Percentiles rank a stretch among this genome's conserved stretches.
Conservation (phyloP, 2,797 vertebrate genomes). For the Acrossocheilus wenchowensis region DNA sequence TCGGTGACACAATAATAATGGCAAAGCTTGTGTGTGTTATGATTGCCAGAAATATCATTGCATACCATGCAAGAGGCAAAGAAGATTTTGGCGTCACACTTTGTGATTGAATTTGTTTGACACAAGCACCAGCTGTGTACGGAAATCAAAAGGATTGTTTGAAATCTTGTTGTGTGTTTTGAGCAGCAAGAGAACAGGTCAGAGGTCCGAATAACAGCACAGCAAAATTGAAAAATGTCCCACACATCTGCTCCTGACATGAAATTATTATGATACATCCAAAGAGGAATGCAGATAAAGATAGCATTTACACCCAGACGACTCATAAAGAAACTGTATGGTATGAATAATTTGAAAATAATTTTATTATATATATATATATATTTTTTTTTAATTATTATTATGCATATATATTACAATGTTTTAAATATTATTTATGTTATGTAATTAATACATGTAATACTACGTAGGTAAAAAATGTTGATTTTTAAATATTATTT, state of each 20-base stretch:
- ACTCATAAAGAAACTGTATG: background rate
- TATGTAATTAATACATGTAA: background rate
- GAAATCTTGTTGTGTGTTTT: slow-evolving; percentile 6
- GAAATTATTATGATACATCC: slow-evolving; percentile 6
- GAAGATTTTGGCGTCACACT: slow-evolving; percentile 3
- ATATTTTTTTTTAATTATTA: background rate
- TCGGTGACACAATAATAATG: slow-evolving; percentile 28
- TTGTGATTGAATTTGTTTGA: slow-evolving; percentile 14
- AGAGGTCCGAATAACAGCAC: slow-evolving; percentile 12
- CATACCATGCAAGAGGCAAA: background rate
- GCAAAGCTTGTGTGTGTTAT: background rate
- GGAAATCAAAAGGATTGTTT: slow-evolving; percentile 27
- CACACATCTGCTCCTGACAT: slow-evolving; percentile 20
- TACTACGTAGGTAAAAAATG: background rate
- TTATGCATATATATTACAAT: too few species aligned
- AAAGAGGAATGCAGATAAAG: slow-evolving; percentile 4
- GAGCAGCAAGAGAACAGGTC: slow-evolving; percentile 12
- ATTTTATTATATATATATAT: background rate
- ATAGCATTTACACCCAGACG: background rate
- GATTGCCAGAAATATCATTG: background rate
- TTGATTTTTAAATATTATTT: background rate
- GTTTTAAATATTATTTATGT: background rate
- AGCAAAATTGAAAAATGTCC: slow-evolving; percentile 27
- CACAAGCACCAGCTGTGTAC: background rate
- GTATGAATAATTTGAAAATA: background rate